Evolutionary conservation across 2,113 vertebrate genomes (phyloP).

Genomic region (Malurus cyaneus): DNA sequence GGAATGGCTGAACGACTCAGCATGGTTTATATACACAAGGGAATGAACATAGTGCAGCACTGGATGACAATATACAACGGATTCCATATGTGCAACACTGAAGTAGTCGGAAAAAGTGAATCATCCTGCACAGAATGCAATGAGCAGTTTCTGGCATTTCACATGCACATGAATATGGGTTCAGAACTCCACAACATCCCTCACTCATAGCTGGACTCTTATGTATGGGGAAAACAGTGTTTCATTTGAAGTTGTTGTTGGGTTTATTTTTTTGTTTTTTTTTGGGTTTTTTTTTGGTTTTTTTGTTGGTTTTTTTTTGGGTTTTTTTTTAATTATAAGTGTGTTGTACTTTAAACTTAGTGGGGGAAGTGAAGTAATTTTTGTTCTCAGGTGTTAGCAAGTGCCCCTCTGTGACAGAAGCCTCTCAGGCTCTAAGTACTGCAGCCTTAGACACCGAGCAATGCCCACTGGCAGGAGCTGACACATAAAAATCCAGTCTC

Average conservation of each 20-base stretch:
- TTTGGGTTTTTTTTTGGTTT: background rate
- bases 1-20: background rate
- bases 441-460: background rate
- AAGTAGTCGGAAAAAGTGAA: slow-evolving; percentile 25
- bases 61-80: slow-evolving; percentile 2
- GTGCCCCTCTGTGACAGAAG: background rate
- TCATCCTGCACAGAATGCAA: slow-evolving; percentile 28
- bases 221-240: background rate
- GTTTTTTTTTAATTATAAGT: background rate
- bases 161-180: background rate
- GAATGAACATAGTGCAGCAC: background rate
- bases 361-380: background rate
- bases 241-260: background rate
- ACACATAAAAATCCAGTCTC: background rate
- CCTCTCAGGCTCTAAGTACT: background rate
- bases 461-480: background rate
- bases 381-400: background rate
- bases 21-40: background rate
- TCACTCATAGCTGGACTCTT: background rate
- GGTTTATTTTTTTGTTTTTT: too few species aligned
- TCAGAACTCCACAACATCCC: background rate
- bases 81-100: background rate
- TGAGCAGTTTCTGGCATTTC: background rate
- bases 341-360: background rate
- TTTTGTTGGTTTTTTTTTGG: background rate